Conservation (phyloP, 2,113 vertebrate species). For the Hippocampus guttulatus region DNA sequence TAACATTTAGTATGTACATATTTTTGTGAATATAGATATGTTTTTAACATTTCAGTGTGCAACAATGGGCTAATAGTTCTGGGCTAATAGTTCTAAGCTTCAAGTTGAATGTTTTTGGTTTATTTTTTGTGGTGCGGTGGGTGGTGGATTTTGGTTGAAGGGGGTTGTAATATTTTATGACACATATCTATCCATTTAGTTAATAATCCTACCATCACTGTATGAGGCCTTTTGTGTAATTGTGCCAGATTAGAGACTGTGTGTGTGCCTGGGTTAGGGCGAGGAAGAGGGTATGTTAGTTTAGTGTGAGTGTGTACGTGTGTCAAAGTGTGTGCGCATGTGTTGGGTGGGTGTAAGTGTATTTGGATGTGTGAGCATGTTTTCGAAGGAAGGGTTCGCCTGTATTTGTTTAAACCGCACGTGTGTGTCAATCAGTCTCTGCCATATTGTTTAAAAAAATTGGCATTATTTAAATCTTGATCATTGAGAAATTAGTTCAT, state of each 20-base stretch:
- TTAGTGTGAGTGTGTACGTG: neutral
- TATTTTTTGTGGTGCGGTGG: too few relatives aligned
- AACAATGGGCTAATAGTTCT: neutral
- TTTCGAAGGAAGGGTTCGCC: too few relatives aligned
- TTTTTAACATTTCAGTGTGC: neutral
- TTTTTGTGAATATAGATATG: neutral
- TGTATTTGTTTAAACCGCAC: too few relatives aligned
- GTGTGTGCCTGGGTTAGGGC: neutral
- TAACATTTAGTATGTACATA: too few relatives aligned
- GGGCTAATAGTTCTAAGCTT: too few relatives aligned
- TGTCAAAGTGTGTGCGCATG: neutral
- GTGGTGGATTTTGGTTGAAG: neutral
- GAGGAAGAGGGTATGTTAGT: neutral
- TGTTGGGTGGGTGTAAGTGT: too few relatives aligned
- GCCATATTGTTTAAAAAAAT: too few relatives aligned
- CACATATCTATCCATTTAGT: slow-evolving; percentile 40
- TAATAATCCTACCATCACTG: slow-evolving; percentile 53
- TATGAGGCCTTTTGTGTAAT: slow-evolving; percentile 40
- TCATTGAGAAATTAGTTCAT: too few relatives aligned
- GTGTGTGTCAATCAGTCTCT: too few relatives aligned
- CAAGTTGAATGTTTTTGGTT: neutral
- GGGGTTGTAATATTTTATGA: slow-evolving; percentile 46
- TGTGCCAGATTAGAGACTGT: slow-evolving; percentile 8
- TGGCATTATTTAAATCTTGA: neutral
- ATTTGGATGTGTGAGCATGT: too few relatives aligned